Evolutionary conservation across 2,888 invertebrate species (phyloP).

Genomic region (Sphaerophoria rueppellii): DNA sequence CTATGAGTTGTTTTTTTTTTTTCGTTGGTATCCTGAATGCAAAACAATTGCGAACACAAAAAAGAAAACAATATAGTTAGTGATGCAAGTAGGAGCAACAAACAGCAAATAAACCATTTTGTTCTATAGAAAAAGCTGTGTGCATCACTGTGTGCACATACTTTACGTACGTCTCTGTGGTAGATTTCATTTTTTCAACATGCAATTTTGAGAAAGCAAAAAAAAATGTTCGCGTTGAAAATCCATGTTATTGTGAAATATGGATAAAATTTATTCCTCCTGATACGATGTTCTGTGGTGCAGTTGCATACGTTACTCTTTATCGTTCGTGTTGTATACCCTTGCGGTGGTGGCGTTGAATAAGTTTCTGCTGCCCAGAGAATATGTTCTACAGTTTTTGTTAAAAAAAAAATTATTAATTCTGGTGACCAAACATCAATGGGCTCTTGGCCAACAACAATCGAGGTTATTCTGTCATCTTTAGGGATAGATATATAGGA

Average conservation of each 20-base stretch:
- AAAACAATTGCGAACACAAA: conserved; percentile 59
- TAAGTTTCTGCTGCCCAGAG: conserved; percentile 56
- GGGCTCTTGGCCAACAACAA: conserved; percentile 56
- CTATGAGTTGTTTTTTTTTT: conserved; percentile 26
- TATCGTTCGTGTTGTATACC: not conserved
- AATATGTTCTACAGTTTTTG: conserved; percentile 67
- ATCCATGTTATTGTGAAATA: conserved; percentile 70
- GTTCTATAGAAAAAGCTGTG: conserved; percentile 9
- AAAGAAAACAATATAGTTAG: conserved; percentile 38
- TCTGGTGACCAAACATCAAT: conserved; percentile 68
- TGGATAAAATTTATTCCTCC: conserved; percentile 68
- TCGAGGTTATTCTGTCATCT: conserved; percentile 15
- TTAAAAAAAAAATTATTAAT: conserved; percentile 67
- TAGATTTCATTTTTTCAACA: conserved; percentile 36
- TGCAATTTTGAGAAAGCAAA: not conserved
- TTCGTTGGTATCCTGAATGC: conserved; percentile 21
- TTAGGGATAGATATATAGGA: not conserved
- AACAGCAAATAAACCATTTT: conserved; percentile 64
- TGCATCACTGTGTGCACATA: conserved; percentile 47
- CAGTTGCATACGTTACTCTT: conserved; percentile 28
- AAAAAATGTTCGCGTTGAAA: conserved; percentile 45
- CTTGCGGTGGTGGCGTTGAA: conserved; percentile 15
- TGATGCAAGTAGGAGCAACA: conserved; percentile 66
- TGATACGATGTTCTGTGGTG: conserved; percentile 37
- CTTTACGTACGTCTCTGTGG: conserved; percentile 48